Base-by-base conservation (phyloP, 2,113 vertebrate species). In the Pardalotus punctatus region DNA sequence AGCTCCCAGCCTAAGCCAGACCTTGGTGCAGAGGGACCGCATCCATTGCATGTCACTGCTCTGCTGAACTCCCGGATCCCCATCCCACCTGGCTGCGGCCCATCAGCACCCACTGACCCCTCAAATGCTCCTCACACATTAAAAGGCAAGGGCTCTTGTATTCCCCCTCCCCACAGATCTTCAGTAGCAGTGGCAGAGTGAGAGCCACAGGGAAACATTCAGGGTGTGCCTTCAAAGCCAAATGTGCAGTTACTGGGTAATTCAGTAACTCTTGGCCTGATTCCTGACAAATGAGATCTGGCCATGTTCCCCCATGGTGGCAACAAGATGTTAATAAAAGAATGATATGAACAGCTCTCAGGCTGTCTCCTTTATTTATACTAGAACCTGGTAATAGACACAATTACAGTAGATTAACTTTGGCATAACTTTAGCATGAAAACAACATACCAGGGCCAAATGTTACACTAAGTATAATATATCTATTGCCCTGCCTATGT, bases 331-430 rank as follows among this genome's bases (percentile, higher is more conserved):
- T 69, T 95, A 86, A 78, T 40, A 70, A 81, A 84, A 96, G 71
- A 79, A 77, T 91, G 77, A 7, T n/a, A 93, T 92, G 90, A 95
- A 73, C 87, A 92, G 81, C 56, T 96, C 85, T 70, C 8, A 29
- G 66, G 66, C 48, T 87, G 66, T 78, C 84, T 96, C 51, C 48
- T 80, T 88, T 94, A 71, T 93, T 96, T 94, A 83, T 64, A n/a
- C 50, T 56, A 78, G 69, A 73, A 70, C 53, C 69, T 95, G 89
- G 85, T 24, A 4, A 82, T 71, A 92, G 70, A 48, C 2, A 5
- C 77, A 96, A 92, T 94, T 88, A 94, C 60, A 69, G 66, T 12
- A 74, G 89, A 94, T 94, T 92, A 96, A 85, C 56, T 86, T 82
- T 61, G 91, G 77, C 91, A 40, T 29, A 21, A 29, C 31, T 94